phyloP scores from a whole-genome alignment of 2,888 invertebrate genomes.

The Spicauda simplicius region DNA sequence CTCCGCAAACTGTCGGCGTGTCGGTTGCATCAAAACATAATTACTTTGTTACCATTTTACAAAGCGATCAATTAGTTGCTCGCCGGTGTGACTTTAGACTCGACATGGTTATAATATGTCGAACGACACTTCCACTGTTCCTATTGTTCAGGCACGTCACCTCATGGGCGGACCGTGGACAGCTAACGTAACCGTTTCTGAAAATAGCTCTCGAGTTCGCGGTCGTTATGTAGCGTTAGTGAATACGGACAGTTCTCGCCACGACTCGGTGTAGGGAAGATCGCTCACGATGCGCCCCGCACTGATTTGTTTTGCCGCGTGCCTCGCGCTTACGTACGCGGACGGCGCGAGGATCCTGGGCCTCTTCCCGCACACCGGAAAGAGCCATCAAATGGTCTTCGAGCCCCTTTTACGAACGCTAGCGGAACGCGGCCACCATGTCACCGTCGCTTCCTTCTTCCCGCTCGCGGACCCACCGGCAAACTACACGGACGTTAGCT shows the following conservation, averaged over 20 bases:
- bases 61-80: not conserved
- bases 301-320: slow-evolving; percentile 48
- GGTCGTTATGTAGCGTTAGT: slow-evolving; percentile 24
- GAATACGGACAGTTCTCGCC: slow-evolving; percentile 43
- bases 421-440: slow-evolving; percentile 84
- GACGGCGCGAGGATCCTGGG: slow-evolving; percentile 81
- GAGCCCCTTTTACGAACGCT: slow-evolving; percentile 81
- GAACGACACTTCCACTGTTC: not conserved
- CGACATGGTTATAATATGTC: not conserved
- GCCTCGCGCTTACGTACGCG: slow-evolving; percentile 53
- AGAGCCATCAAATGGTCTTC: slow-evolving; percentile 87
- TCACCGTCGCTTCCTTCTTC: slow-evolving; percentile 86
- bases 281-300: slow-evolving; percentile 60
- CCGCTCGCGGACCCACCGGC: slow-evolving; percentile 76
- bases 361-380: slow-evolving; percentile 85
- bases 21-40: slow-evolving; percentile 3
- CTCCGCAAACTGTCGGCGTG: not conserved
- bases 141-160: slow-evolving; percentile 36
- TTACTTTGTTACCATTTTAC: not conserved
- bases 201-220: slow-evolving; percentile 47
- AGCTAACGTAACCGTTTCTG: slow-evolving; percentile 46
- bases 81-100: not conserved
- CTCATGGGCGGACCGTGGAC: slow-evolving; percentile 23
- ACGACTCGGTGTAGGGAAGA: slow-evolving; percentile 42
- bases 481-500: slow-evolving; percentile 72